Base-by-base conservation (phyloP, 2,113 vertebrate genomes). In the Misgurnus anguillicaudatus region DNA sequence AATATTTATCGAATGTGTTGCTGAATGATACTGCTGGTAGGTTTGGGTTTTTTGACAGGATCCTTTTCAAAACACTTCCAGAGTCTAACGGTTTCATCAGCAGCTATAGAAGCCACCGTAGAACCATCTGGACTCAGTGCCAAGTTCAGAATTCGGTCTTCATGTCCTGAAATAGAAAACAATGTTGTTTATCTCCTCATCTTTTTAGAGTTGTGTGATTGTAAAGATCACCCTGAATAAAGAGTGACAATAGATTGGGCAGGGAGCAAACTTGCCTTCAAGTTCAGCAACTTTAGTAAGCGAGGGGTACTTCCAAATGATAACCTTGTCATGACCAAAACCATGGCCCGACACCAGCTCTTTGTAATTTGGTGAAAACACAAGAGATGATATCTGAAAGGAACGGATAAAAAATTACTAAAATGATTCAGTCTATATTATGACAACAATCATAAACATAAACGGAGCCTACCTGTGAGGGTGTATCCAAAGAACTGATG, bases 41-140 rank as follows among this genome's bases (percentile, higher is more conserved):
- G 82, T 55, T 87, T 94, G 42, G 95, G 92, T 77, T 95, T 95
- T 89, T 94, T 94, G 0, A 91, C 48, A 4, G 96, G 94, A 84
- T 99, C 97, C 81, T 97, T 75, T 77, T 97, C 96, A 78, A 98
- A 99, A 83, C 96, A 94, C 83, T 94, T 95, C 97, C 97, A 99
- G 0, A 99, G 84, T 1, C 96, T 88, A 9, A 99, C 89, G 0
- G 96, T 98, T 89, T 99, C 97, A 67, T 99, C 98, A 4, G 94
- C 96, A 36, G 95, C 95, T 45, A 95, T 91, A 0, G 95, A 96
- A 0, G 95, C 97, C 51, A 98, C 84, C 0, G 93, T 94, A 4
- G 91, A 90, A 71, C 88, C 86, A 69, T 99, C 97, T 6, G 98
- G 96, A 78, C 96, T 98, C 87, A 98, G 88, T 2, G 92, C 87